Conservation (phyloP, 2,888 invertebrate species). For the Rhamnusium bicolor region DNA sequence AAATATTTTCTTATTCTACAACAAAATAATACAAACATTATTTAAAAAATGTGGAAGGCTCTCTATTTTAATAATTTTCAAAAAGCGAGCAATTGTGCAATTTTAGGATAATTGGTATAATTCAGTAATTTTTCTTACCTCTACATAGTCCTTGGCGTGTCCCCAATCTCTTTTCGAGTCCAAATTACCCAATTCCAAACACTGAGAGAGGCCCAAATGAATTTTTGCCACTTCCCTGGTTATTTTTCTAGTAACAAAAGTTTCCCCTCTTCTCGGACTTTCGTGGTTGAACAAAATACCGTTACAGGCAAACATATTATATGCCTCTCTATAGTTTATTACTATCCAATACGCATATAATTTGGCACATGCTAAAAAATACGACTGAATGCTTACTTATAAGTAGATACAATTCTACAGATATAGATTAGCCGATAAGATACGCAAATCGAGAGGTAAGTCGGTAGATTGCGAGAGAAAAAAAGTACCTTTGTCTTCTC, state of each 20-base stretch:
- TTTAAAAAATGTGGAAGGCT: too few relatives aligned
- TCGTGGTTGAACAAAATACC: slow-evolving; percentile 98
- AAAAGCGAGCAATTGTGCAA: not conserved
- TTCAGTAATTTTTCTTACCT: slow-evolving; percentile 74
- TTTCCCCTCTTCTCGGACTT: slow-evolving; percentile 95
- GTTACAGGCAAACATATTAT: slow-evolving; percentile 95
- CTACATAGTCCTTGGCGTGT: slow-evolving; percentile 95
- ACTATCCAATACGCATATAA: slow-evolving; percentile 97
- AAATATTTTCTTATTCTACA: too few relatives aligned
- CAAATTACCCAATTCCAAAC: slow-evolving; percentile 92
- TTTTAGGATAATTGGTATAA: not conserved
- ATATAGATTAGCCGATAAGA: too few relatives aligned
- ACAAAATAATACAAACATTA: too few relatives aligned
- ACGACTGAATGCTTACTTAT: too few relatives aligned
- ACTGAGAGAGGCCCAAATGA: slow-evolving; percentile 86
- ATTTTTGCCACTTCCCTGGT: slow-evolving; percentile 99
- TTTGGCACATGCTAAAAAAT: slow-evolving; percentile 89
- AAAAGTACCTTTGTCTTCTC: too few relatives aligned
- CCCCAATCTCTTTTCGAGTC: slow-evolving; percentile 99
- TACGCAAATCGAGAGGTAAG: too few relatives aligned
- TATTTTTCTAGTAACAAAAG: slow-evolving; percentile 98
- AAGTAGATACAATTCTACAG: too few relatives aligned
- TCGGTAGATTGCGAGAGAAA: too few relatives aligned
- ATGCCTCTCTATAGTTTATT: slow-evolving; percentile 95
- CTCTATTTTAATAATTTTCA: too few relatives aligned